Evolutionary conservation across 2,797 vertebrate species (phyloP).

Genomic region (Typhlichthys eigenmanni): DNA sequence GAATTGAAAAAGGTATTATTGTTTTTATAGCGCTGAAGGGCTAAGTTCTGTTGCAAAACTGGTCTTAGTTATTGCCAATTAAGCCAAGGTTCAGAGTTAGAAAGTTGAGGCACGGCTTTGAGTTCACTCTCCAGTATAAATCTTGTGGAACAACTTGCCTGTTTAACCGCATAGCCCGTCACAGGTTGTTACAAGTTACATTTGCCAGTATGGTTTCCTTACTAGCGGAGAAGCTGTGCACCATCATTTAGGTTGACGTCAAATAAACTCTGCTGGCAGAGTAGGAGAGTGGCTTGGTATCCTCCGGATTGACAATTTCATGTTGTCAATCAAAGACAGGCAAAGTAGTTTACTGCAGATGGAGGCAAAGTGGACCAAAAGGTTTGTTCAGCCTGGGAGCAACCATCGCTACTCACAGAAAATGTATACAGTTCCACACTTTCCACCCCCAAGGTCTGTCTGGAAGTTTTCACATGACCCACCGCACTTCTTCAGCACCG

Average conservation of each 20-base stretch:
- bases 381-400: constrained; percentile 26
- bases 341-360: constrained; percentile 28
- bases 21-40: too few species aligned
- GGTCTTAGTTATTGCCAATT: too few species aligned
- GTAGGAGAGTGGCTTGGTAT: constrained; percentile 4
- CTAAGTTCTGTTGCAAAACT: too few species aligned
- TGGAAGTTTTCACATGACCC: too few species aligned
- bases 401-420: background rate
- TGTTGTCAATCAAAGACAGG: constrained; percentile 25
- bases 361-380: constrained; percentile 37
- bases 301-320: background rate
- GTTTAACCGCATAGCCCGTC: too few species aligned
- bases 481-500: too few species aligned
- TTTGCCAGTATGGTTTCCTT: constrained; percentile 20
- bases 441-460: too few species aligned
- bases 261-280: constrained; percentile 35
- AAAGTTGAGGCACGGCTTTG: too few species aligned
- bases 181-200: background rate
- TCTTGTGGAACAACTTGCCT: too few species aligned
- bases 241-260: constrained; percentile 42
- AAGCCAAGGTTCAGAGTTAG: too few species aligned
- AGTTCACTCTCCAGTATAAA: too few species aligned
- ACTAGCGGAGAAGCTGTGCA: constrained; percentile 37
- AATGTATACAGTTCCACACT: constrained; percentile 11
- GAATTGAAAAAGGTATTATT: too few species aligned